phyloP scores from a whole-genome alignment of 2,113 vertebrate species.

The Macquaria australasica region DNA sequence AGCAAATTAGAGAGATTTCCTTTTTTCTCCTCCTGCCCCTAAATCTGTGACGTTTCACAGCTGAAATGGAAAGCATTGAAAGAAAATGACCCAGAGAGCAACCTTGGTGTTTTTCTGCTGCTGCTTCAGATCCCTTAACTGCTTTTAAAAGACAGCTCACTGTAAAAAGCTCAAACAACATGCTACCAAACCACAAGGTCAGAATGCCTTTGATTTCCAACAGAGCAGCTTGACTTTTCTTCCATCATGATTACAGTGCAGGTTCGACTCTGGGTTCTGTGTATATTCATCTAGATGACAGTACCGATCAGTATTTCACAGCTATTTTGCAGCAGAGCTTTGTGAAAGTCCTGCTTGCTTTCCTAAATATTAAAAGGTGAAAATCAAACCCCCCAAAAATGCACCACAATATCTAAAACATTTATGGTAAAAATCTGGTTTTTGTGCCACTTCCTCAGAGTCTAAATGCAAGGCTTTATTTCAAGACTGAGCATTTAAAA shows the following conservation, averaged over 20 bases:
- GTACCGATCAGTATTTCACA: conserved; percentile 21
- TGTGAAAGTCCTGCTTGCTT: not conserved
- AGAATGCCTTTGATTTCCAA: conserved; percentile 49
- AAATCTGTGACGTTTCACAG: conserved; percentile 35
- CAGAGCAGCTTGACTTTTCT: conserved; percentile 40
- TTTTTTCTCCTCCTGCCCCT: not conserved
- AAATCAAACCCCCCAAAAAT: not conserved
- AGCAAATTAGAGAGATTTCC: conserved; percentile 11
- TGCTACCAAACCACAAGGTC: conserved; percentile 63
- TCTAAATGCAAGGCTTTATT: not conserved
- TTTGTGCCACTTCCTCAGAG: not conserved
- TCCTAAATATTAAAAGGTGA: not conserved
- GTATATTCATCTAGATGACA: conserved; percentile 32
- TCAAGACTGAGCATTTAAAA: not conserved
- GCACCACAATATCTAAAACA: not conserved
- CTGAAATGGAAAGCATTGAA: conserved; percentile 50
- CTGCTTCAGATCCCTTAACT: conserved; percentile 52
- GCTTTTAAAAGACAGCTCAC: conserved; percentile 44
- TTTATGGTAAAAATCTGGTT: not conserved
- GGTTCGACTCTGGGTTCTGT: conserved; percentile 7
- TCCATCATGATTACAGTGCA: conserved; percentile 42
- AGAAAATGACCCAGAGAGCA: conserved; percentile 45
- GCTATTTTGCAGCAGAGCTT: not conserved
- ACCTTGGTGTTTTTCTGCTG: conserved; percentile 45
- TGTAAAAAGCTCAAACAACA: conserved; percentile 23